Conservation (phyloP, 2,113 vertebrate genomes). For the Equus quagga region DNA sequence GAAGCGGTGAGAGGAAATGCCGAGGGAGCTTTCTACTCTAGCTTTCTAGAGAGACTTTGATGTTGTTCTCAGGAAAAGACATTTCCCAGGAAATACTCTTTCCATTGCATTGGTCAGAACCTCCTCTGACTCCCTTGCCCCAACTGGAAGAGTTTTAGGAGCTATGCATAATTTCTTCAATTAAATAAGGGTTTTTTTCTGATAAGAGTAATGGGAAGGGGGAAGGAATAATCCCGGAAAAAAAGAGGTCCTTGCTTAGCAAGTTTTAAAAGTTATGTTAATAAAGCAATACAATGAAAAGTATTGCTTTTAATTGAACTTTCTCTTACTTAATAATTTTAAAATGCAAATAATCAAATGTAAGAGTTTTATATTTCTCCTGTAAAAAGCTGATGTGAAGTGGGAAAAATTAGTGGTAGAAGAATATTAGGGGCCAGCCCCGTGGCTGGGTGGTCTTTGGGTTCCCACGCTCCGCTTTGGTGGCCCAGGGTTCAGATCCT, state of each 20-base stretch:
- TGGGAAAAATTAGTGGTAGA: background rate
- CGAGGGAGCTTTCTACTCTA: background rate
- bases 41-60: background rate
- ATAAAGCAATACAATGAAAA: background rate
- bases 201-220: background rate
- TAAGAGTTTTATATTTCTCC: background rate
- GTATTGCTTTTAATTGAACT: background rate
- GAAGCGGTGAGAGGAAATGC: background rate
- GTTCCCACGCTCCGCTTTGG: too few relatives aligned
- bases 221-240: background rate
- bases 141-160: conserved; percentile 3
- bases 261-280: conserved; percentile 48
- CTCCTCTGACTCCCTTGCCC: background rate
- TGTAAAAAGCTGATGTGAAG: background rate
- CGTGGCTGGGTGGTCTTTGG: too few relatives aligned
- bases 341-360: background rate
- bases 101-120: background rate
- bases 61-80: background rate
- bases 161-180: background rate
- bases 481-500: too few relatives aligned
- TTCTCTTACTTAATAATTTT: background rate
- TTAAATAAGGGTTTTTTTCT: background rate
- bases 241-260: background rate
- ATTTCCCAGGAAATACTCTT: background rate
- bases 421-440: background rate